These are phyloP conservation scores for Ceryle rudis DNA, from an alignment of 2,797 vertebrate species.

Conservation along the genomic window DNA sequence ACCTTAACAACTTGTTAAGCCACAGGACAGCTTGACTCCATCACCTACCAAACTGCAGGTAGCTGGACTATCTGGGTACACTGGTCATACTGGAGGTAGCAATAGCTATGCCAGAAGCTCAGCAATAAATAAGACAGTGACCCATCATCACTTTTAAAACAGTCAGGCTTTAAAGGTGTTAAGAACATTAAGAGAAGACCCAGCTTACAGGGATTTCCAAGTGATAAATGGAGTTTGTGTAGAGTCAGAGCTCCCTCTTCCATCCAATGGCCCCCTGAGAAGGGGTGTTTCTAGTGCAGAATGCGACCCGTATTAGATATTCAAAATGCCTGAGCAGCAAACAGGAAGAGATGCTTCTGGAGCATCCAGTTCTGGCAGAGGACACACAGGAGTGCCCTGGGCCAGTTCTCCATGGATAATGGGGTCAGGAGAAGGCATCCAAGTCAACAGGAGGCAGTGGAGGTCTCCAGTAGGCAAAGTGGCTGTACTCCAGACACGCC, in stretches of 20 bases:
- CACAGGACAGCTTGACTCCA: neutral
- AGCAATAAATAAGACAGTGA: neutral
- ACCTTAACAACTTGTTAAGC: neutral
- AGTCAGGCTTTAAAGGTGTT: neutral
- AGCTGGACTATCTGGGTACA: neutral
- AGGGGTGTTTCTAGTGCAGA: neutral
- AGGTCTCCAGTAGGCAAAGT: slow-evolving; percentile 86
- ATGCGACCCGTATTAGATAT: neutral
- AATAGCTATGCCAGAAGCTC: neutral
- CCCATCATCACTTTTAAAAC: neutral
- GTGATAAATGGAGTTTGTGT: neutral
- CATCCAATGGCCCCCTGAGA: accelerated
- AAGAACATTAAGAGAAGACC: neutral
- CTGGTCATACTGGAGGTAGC: neutral
- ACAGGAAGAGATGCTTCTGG: neutral
- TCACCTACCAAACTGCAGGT: neutral
- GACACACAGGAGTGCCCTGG: neutral
- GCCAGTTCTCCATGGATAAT: neutral
- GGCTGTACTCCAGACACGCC: slow-evolving; percentile 86
- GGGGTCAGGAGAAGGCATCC: neutral
- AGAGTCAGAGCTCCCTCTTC: neutral
- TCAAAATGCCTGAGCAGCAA: neutral
- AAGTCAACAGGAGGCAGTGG: slow-evolving; percentile 71
- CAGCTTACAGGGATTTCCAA: neutral
- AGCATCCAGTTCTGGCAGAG: neutral